Evolutionary conservation across 2,113 vertebrate species (phyloP).

Genomic region (Lasiurus borealis): DNA sequence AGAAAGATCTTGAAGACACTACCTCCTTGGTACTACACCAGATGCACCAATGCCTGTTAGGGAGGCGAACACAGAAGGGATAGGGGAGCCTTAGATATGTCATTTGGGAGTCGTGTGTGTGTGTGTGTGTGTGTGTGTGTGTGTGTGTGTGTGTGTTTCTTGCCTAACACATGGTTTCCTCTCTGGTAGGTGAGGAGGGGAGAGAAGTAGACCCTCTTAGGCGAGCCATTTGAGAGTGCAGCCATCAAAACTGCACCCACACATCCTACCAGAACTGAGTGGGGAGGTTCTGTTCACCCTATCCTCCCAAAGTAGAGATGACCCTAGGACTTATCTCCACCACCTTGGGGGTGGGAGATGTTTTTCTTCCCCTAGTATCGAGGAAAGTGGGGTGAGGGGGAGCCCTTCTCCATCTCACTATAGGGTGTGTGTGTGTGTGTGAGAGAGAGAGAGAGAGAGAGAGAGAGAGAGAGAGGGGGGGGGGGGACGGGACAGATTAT

Average conservation of each 20-base stretch:
- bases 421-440: not conserved
- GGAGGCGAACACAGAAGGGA: not conserved
- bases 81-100: not conserved
- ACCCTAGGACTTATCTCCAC: not conserved
- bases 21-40: not conserved
- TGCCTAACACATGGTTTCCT: not conserved
- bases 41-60: not conserved
- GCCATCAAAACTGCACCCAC: not conserved
- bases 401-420: not conserved
- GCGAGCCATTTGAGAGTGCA: not conserved
- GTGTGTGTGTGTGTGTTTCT: not conserved
- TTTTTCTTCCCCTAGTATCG: not conserved
- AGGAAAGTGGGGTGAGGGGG: not conserved
- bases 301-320: not conserved
- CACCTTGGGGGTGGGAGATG: not conserved
- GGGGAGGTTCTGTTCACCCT: not conserved
- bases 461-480: too few relatives aligned
- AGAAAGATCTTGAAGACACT: not conserved
- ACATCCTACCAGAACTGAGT: not conserved
- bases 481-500: not conserved
- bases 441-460: not conserved
- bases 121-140: not conserved
- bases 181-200: not conserved
- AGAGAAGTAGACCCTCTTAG: not conserved
- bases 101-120: not conserved